Conservation (phyloP, 1,140 invertebrate genomes). For the Caenorhabditis tropicalis region DNA sequence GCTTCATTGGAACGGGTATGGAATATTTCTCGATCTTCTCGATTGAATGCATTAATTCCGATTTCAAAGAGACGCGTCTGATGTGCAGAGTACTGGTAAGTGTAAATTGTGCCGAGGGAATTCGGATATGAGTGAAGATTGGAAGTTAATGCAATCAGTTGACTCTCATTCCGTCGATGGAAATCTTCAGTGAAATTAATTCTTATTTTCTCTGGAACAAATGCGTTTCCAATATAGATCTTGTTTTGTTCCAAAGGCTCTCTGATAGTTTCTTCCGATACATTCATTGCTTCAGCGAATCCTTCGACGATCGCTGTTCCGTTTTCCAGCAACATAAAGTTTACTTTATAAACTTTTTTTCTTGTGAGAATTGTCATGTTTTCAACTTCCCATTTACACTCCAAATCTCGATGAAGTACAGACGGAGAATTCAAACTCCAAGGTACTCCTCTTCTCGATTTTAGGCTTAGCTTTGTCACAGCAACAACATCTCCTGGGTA, state of each 20-base stretch:
- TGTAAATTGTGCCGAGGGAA: background rate
- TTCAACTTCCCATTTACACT: background rate
- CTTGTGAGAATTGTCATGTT: background rate
- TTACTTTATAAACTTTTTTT: background rate
- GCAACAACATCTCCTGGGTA: background rate
- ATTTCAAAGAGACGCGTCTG: background rate
- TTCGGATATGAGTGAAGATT: background rate
- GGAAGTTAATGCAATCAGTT: background rate
- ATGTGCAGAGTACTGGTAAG: background rate
- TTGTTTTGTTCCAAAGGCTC: background rate
- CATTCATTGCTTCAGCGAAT: background rate
- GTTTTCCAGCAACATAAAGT: background rate
- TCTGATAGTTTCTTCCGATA: background rate
- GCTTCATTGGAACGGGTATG: background rate
- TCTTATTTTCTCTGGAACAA: background rate
- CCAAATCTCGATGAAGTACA: background rate
- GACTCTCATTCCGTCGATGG: background rate
- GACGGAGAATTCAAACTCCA: no score
- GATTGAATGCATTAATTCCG: background rate
- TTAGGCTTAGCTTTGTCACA: background rate
- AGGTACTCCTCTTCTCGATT: background rate
- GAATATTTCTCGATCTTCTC: background rate
- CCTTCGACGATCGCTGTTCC: background rate
- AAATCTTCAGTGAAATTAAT: slow-evolving; percentile 3
- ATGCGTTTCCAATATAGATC: background rate